Percentiles rank a stretch among this genome's conserved stretches.
phyloP scores from a whole-genome alignment of 1,140 invertebrate species.

The Agrypnia vestita region DNA sequence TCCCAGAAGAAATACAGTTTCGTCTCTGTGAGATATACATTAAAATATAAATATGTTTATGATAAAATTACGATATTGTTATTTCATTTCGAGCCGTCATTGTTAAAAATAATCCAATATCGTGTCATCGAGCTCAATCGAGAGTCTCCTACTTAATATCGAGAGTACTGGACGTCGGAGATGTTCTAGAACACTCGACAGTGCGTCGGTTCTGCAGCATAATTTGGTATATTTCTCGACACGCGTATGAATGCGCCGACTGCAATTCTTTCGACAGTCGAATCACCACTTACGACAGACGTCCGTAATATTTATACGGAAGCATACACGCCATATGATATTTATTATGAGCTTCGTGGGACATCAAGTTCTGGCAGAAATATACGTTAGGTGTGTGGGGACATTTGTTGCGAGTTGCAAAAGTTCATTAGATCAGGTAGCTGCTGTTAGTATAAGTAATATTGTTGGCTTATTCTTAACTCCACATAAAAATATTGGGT shows the following conservation, averaged over 20 bases:
- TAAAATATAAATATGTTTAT: too few relatives aligned
- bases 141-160: conserved; percentile 3
- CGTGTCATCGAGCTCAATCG: conserved; percentile 29
- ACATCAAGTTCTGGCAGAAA: neutral
- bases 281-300: conserved; percentile 1
- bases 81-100: neutral
- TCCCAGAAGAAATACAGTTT: too few relatives aligned
- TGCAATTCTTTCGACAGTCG: neutral
- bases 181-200: neutral
- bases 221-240: neutral
- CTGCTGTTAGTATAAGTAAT: too few relatives aligned
- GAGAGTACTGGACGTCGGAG: neutral
- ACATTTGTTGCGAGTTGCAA: too few relatives aligned
- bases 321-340: neutral
- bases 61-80: neutral
- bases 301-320: neutral
- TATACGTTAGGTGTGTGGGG: too few relatives aligned
- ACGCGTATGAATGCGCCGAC: neutral
- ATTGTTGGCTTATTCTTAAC: too few relatives aligned
- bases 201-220: neutral
- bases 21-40: too few relatives aligned
- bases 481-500: too few relatives aligned
- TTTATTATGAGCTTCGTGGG: neutral
- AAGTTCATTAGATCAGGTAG: too few relatives aligned
- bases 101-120: neutral